A percentile compares a stretch with the other conserved stretches of the same genome.
Conservation (phyloP, 1,140 invertebrate species). For the Zaprionus inermis region DNA sequence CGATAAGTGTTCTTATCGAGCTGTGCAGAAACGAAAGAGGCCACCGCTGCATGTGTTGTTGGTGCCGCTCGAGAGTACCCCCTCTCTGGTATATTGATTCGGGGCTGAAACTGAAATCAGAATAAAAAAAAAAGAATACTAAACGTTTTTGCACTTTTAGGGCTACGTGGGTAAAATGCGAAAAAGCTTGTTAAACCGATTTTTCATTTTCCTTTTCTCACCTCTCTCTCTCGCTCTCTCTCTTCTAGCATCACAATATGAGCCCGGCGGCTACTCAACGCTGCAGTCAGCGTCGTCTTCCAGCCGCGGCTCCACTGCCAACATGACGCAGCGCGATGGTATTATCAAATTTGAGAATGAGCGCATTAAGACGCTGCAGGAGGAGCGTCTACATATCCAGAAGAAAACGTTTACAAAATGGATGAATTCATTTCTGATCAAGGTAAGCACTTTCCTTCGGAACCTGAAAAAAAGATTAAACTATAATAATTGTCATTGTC, state of each 20-base stretch:
- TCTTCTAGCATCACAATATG: slow-evolving; percentile 88
- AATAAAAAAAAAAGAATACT: slow-evolving; percentile 49
- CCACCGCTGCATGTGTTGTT: neutral
- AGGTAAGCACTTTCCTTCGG: slow-evolving; percentile 86
- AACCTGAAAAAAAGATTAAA: too few relatives aligned
- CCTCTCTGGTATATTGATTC: slow-evolving; percentile 18
- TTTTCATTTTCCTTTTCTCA: slow-evolving; percentile 24
- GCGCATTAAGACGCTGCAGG: slow-evolving; percentile 97
- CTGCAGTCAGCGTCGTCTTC: slow-evolving; percentile 83
- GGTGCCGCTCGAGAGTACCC: neutral
- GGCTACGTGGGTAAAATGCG: neutral
- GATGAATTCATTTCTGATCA: slow-evolving; percentile 99
- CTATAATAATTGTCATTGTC: slow-evolving; percentile 1
- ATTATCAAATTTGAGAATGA: slow-evolving; percentile 97
- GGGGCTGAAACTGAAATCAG: slow-evolving; percentile 43
- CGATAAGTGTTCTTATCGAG: slow-evolving; percentile 45
- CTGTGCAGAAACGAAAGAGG: slow-evolving; percentile 12
- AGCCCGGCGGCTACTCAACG: slow-evolving; percentile 87
- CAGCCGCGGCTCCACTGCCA: slow-evolving; percentile 86
- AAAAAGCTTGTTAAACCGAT: slow-evolving; percentile 29
- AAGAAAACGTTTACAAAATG: slow-evolving; percentile 99
- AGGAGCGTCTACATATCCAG: slow-evolving; percentile 98
- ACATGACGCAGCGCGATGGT: slow-evolving; percentile 95
- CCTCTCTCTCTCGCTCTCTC: slow-evolving; percentile 62
- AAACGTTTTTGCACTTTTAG: slow-evolving; percentile 59